These are phyloP conservation scores for Agrypnus murinus DNA, from an alignment of 2,888 invertebrate species.

Conservation along the genomic window DNA sequence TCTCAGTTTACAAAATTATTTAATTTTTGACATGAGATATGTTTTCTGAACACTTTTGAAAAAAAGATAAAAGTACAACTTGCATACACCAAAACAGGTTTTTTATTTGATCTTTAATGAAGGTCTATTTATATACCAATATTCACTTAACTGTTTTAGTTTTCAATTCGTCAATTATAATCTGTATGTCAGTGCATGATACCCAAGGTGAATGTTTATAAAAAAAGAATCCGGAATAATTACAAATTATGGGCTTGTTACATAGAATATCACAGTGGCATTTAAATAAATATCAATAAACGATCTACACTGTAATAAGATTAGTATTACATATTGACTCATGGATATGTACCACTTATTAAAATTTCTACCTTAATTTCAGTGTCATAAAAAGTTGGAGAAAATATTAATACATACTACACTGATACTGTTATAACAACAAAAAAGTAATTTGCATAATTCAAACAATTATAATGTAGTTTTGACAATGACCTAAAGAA, in stretches of 20 bases:
- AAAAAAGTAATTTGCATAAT: too few relatives aligned
- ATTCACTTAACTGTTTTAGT: constrained; percentile 21
- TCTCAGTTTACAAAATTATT: too few relatives aligned
- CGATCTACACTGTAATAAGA: constrained; percentile 15
- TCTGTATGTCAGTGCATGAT: constrained; percentile 1
- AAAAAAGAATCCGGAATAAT: constrained; percentile 28
- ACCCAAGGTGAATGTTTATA: constrained; percentile 33
- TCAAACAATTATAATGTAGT: too few relatives aligned
- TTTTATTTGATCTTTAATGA: constrained; percentile 8
- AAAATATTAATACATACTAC: not conserved
- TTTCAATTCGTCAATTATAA: not conserved
- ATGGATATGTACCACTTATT: constrained; percentile 17
- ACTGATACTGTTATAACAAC: too few relatives aligned
- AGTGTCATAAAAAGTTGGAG: constrained; percentile 2
- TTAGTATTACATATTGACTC: constrained; percentile 4
- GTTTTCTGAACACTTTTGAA: too few relatives aligned
- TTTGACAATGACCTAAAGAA: too few relatives aligned
- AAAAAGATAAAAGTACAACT: too few relatives aligned
- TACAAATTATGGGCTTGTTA: constrained; percentile 23
- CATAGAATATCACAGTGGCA: constrained; percentile 33
- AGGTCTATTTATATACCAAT: constrained; percentile 1
- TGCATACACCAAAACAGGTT: constrained; percentile 6
- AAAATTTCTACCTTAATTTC: constrained; percentile 18
- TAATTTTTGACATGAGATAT: too few relatives aligned
- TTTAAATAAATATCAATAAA: constrained; percentile 37